phyloP scores from a whole-genome alignment of 1,140 invertebrate species.

The Radopholus similis region DNA sequence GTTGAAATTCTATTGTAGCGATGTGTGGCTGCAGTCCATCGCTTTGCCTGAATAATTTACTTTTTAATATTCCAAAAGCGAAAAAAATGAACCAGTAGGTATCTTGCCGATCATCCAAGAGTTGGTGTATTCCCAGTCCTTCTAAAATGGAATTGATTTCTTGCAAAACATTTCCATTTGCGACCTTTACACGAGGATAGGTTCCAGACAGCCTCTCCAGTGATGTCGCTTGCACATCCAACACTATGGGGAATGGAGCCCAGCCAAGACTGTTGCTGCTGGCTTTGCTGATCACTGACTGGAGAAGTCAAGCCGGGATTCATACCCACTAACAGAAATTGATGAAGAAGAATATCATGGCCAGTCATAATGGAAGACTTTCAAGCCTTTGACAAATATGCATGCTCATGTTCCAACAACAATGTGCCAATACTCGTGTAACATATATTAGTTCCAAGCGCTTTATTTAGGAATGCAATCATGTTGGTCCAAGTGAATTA shows the following conservation, averaged over 20 bases:
- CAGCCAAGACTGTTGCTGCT: conserved; percentile 9
- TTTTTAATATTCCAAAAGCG: no score
- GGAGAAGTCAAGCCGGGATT: background rate
- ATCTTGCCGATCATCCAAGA: conserved; percentile 87
- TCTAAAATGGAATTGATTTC: conserved; percentile 24
- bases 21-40: conserved; percentile 95
- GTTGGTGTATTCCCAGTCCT: conserved; percentile 95
- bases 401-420: no score
- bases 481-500: no score
- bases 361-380: no score
- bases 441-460: no score
- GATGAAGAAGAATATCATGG: background rate
- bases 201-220: conserved; percentile 92
- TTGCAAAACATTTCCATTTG: conserved; percentile 57
- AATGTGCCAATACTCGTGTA: no score
- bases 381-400: no score
- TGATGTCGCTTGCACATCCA: conserved; percentile 81
- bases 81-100: conserved; percentile 78
- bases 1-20: conserved; percentile 93
- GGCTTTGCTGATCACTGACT: background rate
- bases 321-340: background rate
- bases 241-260: conserved; percentile 51
- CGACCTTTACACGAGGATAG: conserved; percentile 95
- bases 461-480: no score
- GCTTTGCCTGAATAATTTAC: conserved; percentile 69